phyloP scores from a whole-genome alignment of 2,113 vertebrate genomes.

The Eulemur rufifrons region DNA sequence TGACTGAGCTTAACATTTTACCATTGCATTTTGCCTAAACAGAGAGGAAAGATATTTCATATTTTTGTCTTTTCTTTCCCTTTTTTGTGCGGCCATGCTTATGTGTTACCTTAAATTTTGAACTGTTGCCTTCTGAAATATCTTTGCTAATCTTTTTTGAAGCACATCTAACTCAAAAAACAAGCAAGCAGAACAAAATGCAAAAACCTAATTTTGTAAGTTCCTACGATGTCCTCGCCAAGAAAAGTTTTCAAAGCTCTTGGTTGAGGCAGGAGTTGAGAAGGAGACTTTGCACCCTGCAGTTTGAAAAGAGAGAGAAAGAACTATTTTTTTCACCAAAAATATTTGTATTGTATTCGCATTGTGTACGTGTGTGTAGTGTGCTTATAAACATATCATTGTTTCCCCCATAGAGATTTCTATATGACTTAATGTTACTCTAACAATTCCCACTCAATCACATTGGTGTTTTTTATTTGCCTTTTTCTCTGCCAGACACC shows the following conservation, averaged over 20 bases:
- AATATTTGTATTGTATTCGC: background rate
- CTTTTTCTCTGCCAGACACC: constrained; percentile 42
- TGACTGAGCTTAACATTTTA: background rate
- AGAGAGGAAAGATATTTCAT: background rate
- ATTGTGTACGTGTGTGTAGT: background rate
- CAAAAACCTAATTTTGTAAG: constrained; percentile 5
- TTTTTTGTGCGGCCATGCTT: background rate
- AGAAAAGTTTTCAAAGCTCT: background rate
- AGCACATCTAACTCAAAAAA: background rate
- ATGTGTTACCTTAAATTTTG: background rate
- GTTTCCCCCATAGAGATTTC: constrained; percentile 17
- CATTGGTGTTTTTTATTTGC: constrained; percentile 39
- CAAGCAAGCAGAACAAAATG: background rate
- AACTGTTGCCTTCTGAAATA: background rate
- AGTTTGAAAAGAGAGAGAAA: background rate
- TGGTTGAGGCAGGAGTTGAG: background rate
- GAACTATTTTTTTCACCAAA: background rate
- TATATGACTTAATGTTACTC: background rate
- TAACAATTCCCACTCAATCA: background rate
- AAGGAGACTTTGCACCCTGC: background rate
- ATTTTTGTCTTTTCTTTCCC: background rate
- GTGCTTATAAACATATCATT: background rate
- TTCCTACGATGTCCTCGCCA: background rate
- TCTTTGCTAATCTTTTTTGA: background rate
- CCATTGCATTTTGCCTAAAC: background rate